Evolutionary conservation across 2,797 vertebrate species (phyloP).

Genomic region (Protosalanx chinensis): DNA sequence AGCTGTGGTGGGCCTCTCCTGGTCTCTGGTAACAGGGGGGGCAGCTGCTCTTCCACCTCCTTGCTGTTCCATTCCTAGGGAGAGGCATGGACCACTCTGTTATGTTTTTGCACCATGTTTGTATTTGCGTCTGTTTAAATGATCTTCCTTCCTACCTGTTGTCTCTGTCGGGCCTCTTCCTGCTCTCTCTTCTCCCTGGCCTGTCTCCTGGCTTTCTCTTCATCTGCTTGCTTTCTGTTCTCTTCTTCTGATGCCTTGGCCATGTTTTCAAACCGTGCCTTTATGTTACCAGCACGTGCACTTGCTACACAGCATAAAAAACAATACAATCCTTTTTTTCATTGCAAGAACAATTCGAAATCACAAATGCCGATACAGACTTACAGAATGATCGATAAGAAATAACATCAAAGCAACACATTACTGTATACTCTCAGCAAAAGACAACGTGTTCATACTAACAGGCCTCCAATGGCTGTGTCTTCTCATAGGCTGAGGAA

Average conservation of each 20-base stretch:
- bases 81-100: constrained; percentile 4
- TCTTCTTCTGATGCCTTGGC: constrained; percentile 80
- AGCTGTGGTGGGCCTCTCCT: constrained; percentile 26
- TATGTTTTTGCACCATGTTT: constrained; percentile 1
- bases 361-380: neutral
- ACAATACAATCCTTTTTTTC: neutral
- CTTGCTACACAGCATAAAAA: constrained; percentile 62
- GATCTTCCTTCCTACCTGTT: constrained; percentile 55
- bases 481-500: constrained; percentile 83
- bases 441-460: constrained; percentile 48
- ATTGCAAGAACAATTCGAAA: neutral
- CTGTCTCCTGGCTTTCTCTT: constrained; percentile 71
- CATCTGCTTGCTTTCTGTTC: constrained; percentile 75
- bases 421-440: neutral
- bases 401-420: neutral
- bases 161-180: constrained; percentile 57
- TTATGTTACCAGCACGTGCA: constrained; percentile 81
- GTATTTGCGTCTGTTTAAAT: neutral
- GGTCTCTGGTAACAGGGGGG: constrained; percentile 39
- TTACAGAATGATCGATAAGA: neutral
- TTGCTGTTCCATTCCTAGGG: constrained; percentile 52
- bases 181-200: constrained; percentile 73
- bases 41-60: constrained; percentile 22
- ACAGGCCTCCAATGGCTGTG: constrained; percentile 85
- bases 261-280: constrained; percentile 87